Percentiles rank a stretch among this genome's conserved stretches.
Evolutionary conservation across 2,797 vertebrate genomes (phyloP).

Genomic region (Rhinogobio ventralis): DNA sequence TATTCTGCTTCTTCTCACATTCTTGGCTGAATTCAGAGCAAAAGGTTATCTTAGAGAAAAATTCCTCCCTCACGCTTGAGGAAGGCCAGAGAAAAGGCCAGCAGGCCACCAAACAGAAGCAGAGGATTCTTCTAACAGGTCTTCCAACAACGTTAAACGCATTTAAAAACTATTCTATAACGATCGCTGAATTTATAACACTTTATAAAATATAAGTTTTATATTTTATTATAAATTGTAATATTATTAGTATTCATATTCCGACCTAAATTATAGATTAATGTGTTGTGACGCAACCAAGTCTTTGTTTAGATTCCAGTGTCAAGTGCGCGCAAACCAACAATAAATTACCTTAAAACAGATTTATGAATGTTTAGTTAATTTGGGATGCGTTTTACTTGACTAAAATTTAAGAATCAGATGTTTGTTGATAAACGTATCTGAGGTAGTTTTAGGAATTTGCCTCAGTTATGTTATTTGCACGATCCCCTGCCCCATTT

Average conservation of each 20-base stretch:
- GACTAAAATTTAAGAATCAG: not conserved
- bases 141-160: not conserved
- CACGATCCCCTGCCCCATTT: not conserved
- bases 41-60: conserved; percentile 86
- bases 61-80: conserved; percentile 82
- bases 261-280: not conserved
- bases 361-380: conserved; percentile 7
- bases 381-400: not conserved
- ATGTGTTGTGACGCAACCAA: not conserved
- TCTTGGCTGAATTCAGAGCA: conserved; percentile 75
- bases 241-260: too few species aligned
- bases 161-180: not conserved
- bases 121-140: conserved; percentile 30
- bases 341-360: not conserved
- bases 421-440: not conserved
- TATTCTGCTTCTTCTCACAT: conserved; percentile 74
- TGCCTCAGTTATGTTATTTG: not conserved
- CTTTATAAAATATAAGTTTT: not conserved
- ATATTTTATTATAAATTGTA: not conserved
- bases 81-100: conserved; percentile 81
- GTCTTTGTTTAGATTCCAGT: conserved; percentile 16
- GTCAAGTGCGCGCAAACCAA: not conserved
- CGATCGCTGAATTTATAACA: not conserved
- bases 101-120: conserved; percentile 38
- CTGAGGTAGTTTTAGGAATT: not conserved